Percentiles rank a stretch among this genome's conserved stretches.
phyloP scores from a whole-genome alignment of 2,113 vertebrate genomes.

The Pimephales promelas region DNA sequence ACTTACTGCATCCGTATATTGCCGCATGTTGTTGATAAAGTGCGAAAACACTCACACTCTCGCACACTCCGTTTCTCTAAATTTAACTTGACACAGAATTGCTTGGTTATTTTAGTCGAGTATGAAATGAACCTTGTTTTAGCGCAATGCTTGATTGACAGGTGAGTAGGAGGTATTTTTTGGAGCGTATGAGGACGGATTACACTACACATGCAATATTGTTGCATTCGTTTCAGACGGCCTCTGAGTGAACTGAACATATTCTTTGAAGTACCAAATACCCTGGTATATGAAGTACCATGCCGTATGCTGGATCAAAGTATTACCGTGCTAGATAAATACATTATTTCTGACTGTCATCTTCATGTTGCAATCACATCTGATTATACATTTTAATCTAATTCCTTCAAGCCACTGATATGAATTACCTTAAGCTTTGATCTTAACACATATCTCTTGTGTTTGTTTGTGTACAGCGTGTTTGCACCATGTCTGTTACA shows the following conservation, averaged over 20 bases:
- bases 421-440: constrained; percentile 34
- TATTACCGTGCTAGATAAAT: not conserved
- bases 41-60: not conserved
- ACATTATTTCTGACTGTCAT: not conserved
- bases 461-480: constrained; percentile 6
- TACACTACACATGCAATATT: not conserved
- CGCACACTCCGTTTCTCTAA: not conserved
- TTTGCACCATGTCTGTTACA: constrained; percentile 40
- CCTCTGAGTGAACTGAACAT: not conserved
- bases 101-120: not conserved
- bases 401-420: not conserved
- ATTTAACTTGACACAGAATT: not conserved
- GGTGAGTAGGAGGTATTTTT: not conserved
- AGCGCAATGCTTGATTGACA: not conserved
- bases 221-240: not conserved
- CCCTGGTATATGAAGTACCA: not conserved
- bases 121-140: constrained; percentile 5
- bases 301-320: not conserved
- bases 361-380: constrained; percentile 6
- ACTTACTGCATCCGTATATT: not conserved
- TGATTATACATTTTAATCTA: constrained; percentile 28
- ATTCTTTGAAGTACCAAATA: not conserved
- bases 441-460: not conserved
- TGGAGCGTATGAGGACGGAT: not conserved
- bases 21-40: too few species aligned